phyloP scores from a whole-genome alignment of 2,797 vertebrate species.

The Ataeniobius toweri region DNA sequence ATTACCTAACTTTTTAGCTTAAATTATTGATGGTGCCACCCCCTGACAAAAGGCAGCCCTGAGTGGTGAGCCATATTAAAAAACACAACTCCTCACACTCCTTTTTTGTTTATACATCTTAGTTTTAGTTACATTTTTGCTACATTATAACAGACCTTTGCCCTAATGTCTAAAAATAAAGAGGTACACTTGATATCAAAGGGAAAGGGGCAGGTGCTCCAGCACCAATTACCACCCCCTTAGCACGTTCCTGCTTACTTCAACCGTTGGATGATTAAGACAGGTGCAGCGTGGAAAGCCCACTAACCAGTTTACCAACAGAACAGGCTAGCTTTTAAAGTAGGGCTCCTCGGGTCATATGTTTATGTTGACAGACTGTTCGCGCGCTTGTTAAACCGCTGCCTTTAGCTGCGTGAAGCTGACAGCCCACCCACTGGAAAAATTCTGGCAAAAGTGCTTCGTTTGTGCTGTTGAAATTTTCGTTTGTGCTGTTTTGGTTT shows the following conservation, averaged over 20 bases:
- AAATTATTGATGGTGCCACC: no score
- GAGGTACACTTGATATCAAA: background rate
- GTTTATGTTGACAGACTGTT: background rate
- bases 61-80: background rate
- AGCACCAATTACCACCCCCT: background rate
- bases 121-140: background rate
- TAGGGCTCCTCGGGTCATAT: background rate
- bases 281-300: background rate
- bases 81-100: background rate
- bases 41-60: background rate
- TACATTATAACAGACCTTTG: background rate
- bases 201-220: background rate
- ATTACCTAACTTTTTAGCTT: no score
- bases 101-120: background rate
- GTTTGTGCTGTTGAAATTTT: no score
- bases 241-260: background rate
- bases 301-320: background rate
- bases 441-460: no score
- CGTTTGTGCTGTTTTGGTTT: no score
- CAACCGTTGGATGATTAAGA: background rate
- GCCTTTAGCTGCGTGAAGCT: background rate
- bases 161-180: background rate
- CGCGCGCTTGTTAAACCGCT: background rate
- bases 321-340: background rate
- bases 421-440: no score